Conservation (phyloP, 2,888 invertebrate genomes). For the Hyposoter didymator region DNA sequence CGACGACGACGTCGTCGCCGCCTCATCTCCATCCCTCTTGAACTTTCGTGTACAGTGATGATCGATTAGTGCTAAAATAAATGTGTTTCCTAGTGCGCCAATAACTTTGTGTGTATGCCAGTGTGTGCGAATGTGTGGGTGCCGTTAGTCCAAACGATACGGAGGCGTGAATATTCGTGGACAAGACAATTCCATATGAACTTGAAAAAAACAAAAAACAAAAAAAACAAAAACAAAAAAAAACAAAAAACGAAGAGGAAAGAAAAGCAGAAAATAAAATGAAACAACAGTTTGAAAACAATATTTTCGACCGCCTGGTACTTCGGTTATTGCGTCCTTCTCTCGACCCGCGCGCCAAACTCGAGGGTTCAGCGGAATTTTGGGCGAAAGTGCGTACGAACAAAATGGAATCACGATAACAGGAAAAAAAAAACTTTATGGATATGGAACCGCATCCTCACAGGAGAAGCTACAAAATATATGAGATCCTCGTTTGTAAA, state of each 20-base stretch:
- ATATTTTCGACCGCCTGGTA: constrained; percentile 2
- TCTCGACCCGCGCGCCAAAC: constrained; percentile 44
- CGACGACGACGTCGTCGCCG: constrained; percentile 80
- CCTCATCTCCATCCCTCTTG: constrained; percentile 83
- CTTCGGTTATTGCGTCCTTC: constrained; percentile 39
- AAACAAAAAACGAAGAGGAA: constrained; percentile 58
- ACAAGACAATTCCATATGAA: background rate
- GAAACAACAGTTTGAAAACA: constrained; percentile 1
- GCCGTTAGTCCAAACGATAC: background rate
- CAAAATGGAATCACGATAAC: constrained; percentile 57
- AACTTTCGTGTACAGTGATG: constrained; percentile 83
- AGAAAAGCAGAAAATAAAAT: constrained; percentile 13
- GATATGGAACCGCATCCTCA: constrained; percentile 50
- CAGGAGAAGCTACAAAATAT: constrained; percentile 63
- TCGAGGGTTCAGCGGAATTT: constrained; percentile 66
- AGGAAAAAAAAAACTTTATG: constrained; percentile 53
- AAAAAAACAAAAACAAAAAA: constrained; percentile 21
- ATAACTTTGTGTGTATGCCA: constrained; percentile 32
- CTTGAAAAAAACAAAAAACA: constrained; percentile 24
- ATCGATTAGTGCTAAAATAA: constrained; percentile 79
- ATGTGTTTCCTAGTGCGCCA: constrained; percentile 83
- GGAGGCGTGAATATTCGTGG: constrained; percentile 2
- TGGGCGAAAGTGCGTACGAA: constrained; percentile 26
- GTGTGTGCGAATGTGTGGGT: constrained; percentile 13
- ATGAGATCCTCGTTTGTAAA: background rate